These are phyloP conservation scores for Drosophila suboccidentalis DNA, from an alignment of 2,888 invertebrate genomes.

Conservation along the genomic window DNA sequence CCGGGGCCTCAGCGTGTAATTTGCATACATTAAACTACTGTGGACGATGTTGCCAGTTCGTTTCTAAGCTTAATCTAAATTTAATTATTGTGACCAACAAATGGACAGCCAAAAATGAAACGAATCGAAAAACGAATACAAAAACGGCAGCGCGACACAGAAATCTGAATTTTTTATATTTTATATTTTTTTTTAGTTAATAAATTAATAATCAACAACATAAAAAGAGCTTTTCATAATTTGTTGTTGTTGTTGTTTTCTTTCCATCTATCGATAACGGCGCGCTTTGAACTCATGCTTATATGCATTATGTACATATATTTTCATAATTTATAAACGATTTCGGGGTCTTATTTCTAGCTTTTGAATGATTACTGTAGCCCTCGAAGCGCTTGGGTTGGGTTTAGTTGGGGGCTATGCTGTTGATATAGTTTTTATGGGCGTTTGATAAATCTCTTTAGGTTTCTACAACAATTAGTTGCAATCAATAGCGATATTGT, in stretches of 20 bases:
- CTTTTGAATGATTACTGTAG: slow-evolving; percentile 72
- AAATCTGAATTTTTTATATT: slow-evolving; percentile 60
- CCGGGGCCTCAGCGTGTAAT: slow-evolving; percentile 66
- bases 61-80: slow-evolving; percentile 78
- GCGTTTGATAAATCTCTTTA: slow-evolving; percentile 78
- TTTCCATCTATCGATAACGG: slow-evolving; percentile 49
- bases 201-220: slow-evolving; percentile 79
- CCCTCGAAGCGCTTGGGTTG: slow-evolving; percentile 54
- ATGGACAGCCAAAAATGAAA: slow-evolving; percentile 51
- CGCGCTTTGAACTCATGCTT: slow-evolving; percentile 72
- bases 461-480: slow-evolving; percentile 75
- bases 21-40: slow-evolving; percentile 81
- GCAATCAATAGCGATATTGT: slow-evolving; percentile 77
- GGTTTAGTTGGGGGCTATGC: slow-evolving; percentile 30
- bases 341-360: slow-evolving; percentile 65
- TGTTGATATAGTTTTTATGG: slow-evolving; percentile 78
- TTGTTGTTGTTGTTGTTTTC: slow-evolving; percentile 40
- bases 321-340: slow-evolving; percentile 81
- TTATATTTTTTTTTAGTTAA: slow-evolving; percentile 59
- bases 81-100: slow-evolving; percentile 80
- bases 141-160: slow-evolving; percentile 49
- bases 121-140: slow-evolving; percentile 39
- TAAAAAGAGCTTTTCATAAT: slow-evolving; percentile 77
- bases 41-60: slow-evolving; percentile 58
- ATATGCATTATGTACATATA: slow-evolving; percentile 79